Evolutionary conservation across 2,888 invertebrate genomes (phyloP), one percentile per base, ranked within the genome.

Genomic region (Sarcophaga carnaria): DNA sequence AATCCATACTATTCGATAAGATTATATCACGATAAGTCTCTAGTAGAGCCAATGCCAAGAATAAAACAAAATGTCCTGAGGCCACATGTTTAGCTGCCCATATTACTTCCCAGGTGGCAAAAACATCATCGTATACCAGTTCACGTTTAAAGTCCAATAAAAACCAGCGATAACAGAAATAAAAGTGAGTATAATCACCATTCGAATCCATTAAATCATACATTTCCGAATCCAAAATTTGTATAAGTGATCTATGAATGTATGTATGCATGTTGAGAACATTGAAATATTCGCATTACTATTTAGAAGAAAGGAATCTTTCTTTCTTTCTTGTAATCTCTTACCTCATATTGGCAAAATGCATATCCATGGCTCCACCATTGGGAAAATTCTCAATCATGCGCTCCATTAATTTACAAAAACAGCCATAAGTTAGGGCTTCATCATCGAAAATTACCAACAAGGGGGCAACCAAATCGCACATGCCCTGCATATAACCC

Each of bases 401-500:
- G 67, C 98, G 95, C 88, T 96, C 95, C 99, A 99, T 99, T 83
- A 99, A 94, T 78, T 96, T 96, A 89, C 97, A 96, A 94, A 99
- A 99, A 92, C 98, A 97, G 84, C 97, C 97, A 92, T 98, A 98
- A 1, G 98, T 97, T 14, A 96, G 94, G 0, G 98, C 97, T 93
- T 99, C 99, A 92, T 99, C 98, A 91, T 97, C 97, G 94, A 98
- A 96, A 91, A 97, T 96, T 20, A 99, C 98, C 25, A 99, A 95
- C 2, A 99, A 94, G 0, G 98, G 99, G 0, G 99, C 99, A 0
- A 97, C 97, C 85, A 99, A 94, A 94, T 99, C 99, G 93, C 99
- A 99, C 99, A 99, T 99, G 90, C 99, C 99, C 93, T 99, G 99
- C 95, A 99, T 97, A 94, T 99, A 99, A 14, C 99, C 99, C 60